phyloP scores from a whole-genome alignment of 1,140 invertebrate species.

The Nasonia longicornis region DNA sequence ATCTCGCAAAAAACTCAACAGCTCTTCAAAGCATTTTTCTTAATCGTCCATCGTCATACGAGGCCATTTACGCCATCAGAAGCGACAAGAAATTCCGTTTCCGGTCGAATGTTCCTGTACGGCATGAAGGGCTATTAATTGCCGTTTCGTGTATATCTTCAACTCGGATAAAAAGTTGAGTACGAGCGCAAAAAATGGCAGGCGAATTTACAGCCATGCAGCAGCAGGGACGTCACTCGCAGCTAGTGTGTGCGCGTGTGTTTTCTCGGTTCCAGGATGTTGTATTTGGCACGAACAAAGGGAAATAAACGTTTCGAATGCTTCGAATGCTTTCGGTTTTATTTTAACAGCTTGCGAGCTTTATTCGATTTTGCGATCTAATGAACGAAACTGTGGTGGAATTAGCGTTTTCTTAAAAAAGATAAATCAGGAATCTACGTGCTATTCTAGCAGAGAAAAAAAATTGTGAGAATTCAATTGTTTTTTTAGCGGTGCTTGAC shows the following conservation, averaged over 20 bases:
- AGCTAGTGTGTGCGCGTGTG: neutral
- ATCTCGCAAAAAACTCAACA: too few species aligned
- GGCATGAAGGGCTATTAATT: constrained; percentile 1
- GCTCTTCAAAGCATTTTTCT: neutral
- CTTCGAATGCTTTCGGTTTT: neutral
- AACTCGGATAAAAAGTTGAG: neutral
- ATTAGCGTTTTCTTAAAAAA: too few species aligned
- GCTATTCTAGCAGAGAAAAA: too few species aligned
- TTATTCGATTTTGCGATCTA: neutral
- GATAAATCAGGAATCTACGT: too few species aligned
- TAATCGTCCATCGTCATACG: neutral
- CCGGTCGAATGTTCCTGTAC: neutral
- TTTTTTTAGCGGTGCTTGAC: too few species aligned
- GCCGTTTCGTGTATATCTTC: constrained; percentile 9
- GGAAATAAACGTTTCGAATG: neutral
- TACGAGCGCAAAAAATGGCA: neutral
- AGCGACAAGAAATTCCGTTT: constrained; percentile 23
- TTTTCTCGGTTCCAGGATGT: neutral
- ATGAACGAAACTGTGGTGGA: neutral
- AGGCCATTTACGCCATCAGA: neutral
- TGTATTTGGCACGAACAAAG: neutral
- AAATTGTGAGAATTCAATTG: too few species aligned
- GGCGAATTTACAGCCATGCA: neutral
- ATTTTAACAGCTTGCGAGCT: neutral
- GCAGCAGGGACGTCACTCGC: neutral